A percentile compares a stretch with the other conserved stretches of the same genome.
Conservation (phyloP, 2,888 invertebrate species). For the Petrolisthes cinctipes region DNA sequence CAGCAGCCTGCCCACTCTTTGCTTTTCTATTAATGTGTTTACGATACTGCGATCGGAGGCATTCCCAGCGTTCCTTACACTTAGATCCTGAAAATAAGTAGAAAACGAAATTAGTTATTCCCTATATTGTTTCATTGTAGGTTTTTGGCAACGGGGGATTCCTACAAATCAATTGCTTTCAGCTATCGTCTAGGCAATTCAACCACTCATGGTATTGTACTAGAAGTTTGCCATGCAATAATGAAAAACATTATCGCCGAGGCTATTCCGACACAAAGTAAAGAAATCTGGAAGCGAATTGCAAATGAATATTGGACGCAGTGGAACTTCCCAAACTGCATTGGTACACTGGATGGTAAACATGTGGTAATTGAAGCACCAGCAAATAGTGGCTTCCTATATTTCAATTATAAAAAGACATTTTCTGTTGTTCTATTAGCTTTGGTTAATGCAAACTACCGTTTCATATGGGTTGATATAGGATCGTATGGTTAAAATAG, state of each 20-base stretch:
- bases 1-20: constrained; percentile 40
- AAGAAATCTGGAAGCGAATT: too few species aligned
- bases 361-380: constrained; percentile 43
- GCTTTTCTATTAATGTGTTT: constrained; percentile 38
- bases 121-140: constrained; percentile 17
- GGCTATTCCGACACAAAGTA: background rate
- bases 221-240: constrained; percentile 44
- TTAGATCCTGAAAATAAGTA: constrained; percentile 30
- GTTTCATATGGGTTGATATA: constrained; percentile 39
- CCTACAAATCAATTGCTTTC: constrained; percentile 34
- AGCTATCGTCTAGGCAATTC: constrained; percentile 40
- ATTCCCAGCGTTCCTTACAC: constrained; percentile 42
- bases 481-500: constrained; percentile 44
- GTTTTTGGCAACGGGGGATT: constrained; percentile 37
- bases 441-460: constrained; percentile 44
- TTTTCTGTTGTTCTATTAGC: constrained; percentile 45
- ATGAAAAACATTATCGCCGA: too few species aligned
- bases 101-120: constrained; percentile 18
- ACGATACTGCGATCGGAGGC: constrained; percentile 45
- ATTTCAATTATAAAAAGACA: constrained; percentile 44
- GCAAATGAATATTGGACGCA: too few species aligned
- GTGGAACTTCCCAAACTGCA: too few species aligned
- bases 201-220: constrained; percentile 28
- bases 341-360: constrained; percentile 41
- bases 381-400: constrained; percentile 47